Base-by-base conservation (phyloP, 2,888 invertebrate species). In the Caenorhabditis afra region DNA sequence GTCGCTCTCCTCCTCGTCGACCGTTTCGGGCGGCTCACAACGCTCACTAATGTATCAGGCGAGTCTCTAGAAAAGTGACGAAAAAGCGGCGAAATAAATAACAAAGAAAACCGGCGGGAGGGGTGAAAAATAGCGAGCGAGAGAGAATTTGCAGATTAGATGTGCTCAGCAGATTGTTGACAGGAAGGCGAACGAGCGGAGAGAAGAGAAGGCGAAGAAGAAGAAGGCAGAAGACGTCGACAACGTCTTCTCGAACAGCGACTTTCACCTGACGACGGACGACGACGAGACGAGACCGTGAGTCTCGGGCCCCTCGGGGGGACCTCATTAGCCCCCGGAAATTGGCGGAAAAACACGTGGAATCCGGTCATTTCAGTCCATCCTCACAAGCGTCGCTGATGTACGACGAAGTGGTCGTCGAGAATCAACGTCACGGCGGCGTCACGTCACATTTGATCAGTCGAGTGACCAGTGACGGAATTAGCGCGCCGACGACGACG, bases 231-330 rank as follows among this genome's bases (percentile, higher is more conserved):
- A n/a, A 14, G 23, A 8, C 11, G 35, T 20, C 12, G 50, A 64
- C 5, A 39, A 37, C 11, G 20, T 62, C 23, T 16, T 59, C 23
- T 11, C 5, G 45, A 35, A 70, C 23, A 70, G 47, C 23, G 61
- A 45, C 12, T 55, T 61, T 12, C 47, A 39, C 37, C 45, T 62
- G 55, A 55, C 45, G 11, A 12, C 41, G 8, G 44, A 53, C 14
- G 65, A 53, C 14, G 65, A 65, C 44, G 65, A 65, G n/a, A 65
- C 71, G 7, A 47, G 71, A 50, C 71, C 71, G 71, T 71, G 20
- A 55, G 71, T 68, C 11, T 1, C 4, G 8, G 12, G 11, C 41
- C 41, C 11, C 41, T 29, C 29, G 29, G 29, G 7, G 41, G 14
- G 41, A 11, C 37, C 37, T 44, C 7, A 44, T 44, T 44, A 18